A percentile compares a stretch with the other conserved stretches of the same genome.
Evolutionary conservation across 35 echinoderm and acorn worm species (phyloP).

Genomic region (Hemicentrotus pulcherrimus): DNA sequence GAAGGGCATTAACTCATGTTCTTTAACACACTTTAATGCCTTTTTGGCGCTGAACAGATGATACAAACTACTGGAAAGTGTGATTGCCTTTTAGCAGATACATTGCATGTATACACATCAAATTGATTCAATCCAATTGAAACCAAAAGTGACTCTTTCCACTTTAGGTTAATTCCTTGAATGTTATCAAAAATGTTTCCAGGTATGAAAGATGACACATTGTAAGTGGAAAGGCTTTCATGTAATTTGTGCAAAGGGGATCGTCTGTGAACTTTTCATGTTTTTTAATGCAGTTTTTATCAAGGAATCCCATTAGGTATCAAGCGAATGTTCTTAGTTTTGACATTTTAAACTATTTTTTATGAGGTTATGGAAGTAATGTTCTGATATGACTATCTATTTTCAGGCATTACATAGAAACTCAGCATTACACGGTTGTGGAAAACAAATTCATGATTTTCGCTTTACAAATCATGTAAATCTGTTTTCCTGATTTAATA

Average conservation of each 20-base stretch:
- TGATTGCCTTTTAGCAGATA: neutral
- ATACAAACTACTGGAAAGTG: neutral
- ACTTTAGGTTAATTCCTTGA: neutral
- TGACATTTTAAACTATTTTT: neutral
- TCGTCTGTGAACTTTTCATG: neutral
- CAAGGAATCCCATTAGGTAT: neutral
- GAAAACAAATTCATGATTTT: neutral
- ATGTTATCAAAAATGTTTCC: neutral
- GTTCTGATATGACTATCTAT: neutral
- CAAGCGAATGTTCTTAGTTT: neutral
- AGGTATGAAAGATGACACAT: neutral
- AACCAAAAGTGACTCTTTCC: neutral
- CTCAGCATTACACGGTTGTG: neutral
- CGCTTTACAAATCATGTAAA: neutral
- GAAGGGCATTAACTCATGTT: neutral
- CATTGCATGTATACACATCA: neutral
- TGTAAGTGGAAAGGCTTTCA: slow-evolving; percentile 11
- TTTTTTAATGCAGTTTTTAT: neutral
- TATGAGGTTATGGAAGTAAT: neutral
- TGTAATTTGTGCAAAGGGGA: neutral
- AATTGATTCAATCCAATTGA: neutral
- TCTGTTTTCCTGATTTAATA: neutral
- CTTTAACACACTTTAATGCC: neutral
- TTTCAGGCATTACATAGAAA: neutral
- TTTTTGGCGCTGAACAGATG: neutral